These are phyloP conservation scores for Thereva unica DNA, from an alignment of 2,888 invertebrate genomes.

Conservation along the genomic window DNA sequence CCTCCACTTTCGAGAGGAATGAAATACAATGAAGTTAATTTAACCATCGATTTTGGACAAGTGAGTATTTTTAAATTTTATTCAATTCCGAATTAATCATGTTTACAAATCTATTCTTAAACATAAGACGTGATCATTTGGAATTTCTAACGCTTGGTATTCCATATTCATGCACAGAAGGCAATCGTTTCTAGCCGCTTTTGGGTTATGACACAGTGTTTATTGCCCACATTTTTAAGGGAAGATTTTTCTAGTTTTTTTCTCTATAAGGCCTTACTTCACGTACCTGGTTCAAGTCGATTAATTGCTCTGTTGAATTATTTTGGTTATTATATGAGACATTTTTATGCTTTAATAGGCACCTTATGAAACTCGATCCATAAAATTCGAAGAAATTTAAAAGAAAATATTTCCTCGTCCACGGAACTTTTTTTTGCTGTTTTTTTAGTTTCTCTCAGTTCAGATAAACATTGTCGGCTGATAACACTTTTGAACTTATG, in stretches of 20 bases:
- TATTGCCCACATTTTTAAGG: too few species aligned
- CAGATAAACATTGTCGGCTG: constrained; percentile 5
- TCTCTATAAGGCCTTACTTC: too few species aligned
- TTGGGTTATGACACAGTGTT: not conserved
- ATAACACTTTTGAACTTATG: constrained; percentile 35
- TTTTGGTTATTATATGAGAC: too few species aligned
- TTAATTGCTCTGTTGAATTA: too few species aligned
- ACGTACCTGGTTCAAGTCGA: too few species aligned
- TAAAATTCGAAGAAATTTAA: too few species aligned
- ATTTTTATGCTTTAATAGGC: too few species aligned
- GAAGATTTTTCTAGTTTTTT: too few species aligned
- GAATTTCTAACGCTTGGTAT: constrained; percentile 9
- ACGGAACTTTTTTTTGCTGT: constrained; percentile 4
- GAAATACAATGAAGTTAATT: constrained; percentile 95
- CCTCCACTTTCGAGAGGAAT: constrained; percentile 96
- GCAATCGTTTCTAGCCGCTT: constrained; percentile 12
- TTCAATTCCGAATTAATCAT: not conserved
- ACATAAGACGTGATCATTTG: constrained; percentile 8
- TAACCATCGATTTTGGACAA: constrained; percentile 97
- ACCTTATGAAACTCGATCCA: too few species aligned
- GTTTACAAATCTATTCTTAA: constrained; percentile 13
- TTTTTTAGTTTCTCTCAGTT: constrained; percentile 8
- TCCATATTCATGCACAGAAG: constrained; percentile 1
- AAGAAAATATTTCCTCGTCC: constrained; percentile 2
- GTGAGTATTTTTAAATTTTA: constrained; percentile 62